Percentiles rank a stretch among this genome's conserved stretches.
Evolutionary conservation across 2,888 invertebrate species (phyloP).

Genomic region (Azorinus chamasolen): DNA sequence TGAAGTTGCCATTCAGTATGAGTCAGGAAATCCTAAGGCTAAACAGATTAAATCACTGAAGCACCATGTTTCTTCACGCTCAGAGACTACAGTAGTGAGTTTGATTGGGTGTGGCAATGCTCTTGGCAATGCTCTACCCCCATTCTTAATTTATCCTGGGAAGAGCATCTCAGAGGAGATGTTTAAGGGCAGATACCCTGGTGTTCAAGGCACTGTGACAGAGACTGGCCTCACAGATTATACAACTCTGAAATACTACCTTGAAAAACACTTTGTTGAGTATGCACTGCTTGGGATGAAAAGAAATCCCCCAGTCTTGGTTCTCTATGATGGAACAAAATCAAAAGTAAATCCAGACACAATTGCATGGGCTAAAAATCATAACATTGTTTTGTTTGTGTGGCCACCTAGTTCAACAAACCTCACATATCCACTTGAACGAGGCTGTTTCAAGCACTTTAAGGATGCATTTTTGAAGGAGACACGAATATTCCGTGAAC

Average conservation of each 20-base stretch:
- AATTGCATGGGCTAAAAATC: constrained; percentile 65
- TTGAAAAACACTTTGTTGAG: constrained; percentile 64
- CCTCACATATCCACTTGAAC: constrained; percentile 56
- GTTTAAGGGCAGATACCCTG: constrained; percentile 56
- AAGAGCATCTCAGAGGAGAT: constrained; percentile 43
- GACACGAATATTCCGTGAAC: constrained; percentile 52
- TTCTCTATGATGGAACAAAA: constrained; percentile 64
- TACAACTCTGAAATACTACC: constrained; percentile 59
- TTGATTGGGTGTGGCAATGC: constrained; percentile 70
- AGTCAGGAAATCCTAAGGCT: constrained; percentile 60
- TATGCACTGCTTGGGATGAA: constrained; percentile 54
- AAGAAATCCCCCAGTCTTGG: constrained; percentile 50
- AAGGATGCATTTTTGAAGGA: constrained; percentile 54
- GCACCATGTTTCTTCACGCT: constrained; percentile 49
- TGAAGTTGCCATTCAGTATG: constrained; percentile 64
- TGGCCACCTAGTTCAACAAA: constrained; percentile 57
- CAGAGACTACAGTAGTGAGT: constrained; percentile 60
- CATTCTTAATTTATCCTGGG: constrained; percentile 64
- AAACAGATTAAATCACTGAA: constrained; percentile 50
- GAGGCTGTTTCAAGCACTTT: constrained; percentile 62
- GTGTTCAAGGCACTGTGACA: constrained; percentile 56
- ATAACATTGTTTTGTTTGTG: constrained; percentile 67
- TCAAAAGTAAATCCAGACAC: constrained; percentile 62
- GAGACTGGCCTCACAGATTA: constrained; percentile 61
- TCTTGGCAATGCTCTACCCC: constrained; percentile 62